Evolutionary conservation across 2,888 invertebrate species (phyloP), one percentile per base, ranked within the genome.

Genomic region (Cosmorhoe ocellata): DNA sequence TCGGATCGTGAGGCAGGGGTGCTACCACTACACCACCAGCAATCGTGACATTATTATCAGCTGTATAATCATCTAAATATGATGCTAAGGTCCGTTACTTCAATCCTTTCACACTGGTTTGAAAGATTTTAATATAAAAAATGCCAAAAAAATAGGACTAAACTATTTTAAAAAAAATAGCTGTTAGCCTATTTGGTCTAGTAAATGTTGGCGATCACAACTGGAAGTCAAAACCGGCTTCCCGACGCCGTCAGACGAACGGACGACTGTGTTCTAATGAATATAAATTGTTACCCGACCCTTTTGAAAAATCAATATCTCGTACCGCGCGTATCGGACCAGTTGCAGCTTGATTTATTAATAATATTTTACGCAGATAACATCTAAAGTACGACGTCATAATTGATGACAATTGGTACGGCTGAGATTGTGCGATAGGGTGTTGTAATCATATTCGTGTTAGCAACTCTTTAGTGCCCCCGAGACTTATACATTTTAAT

Each of bases 311-410:
- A 89, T 88, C 88, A 86, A 90, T 88, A 85, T 69, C 41, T 38
- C 52, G 42, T 27, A 39, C 68, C 43, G 71, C 45, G 71, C 78
- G 63, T 84, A 87, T 84, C 83, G 71, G 74, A 65, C 70, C 79
- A 74, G 81, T 83, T 82, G 77, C 72, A 71, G 63, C 69, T 71
- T 88, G 86, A 88, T 88, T 88, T 88, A 88, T 88, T 81, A 81
- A 81, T 81, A 81, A 84, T 84, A 87, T 87, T 84, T 87, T 85
- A 88, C 81, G 76, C 59, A 70, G 86, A 88, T 88, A 84, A 67
- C 42, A 88, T 89, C 89, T 87, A 84, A 86, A 87, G 84, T 84
- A 82, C 79, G 77, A 70, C 74, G 66, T 76, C 74, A 72, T 86
- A 84, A 88, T 87, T 87, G 83, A 87, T 85, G 84, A 84, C 81